Base-by-base conservation (phyloP, 2,797 vertebrate species). In the Lacerta bilineata region DNA sequence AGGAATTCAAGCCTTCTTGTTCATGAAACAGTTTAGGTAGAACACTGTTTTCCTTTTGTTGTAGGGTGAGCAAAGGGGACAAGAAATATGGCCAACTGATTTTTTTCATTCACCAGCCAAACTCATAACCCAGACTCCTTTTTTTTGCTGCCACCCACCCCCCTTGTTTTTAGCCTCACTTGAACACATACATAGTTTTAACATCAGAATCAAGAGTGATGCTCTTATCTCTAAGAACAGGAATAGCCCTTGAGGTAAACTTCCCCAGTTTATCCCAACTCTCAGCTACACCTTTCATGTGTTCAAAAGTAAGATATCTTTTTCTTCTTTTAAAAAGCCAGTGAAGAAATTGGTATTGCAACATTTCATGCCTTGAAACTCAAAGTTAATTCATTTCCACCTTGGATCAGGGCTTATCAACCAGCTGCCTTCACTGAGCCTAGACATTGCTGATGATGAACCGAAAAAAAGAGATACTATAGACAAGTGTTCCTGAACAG, bases 1-100 rank as follows among this genome's bases (percentile, higher is more conserved):
- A 91, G 86, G 83, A 90, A 95, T 92, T 95, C 85, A 66, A 92
- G 50, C 33, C 25, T 87, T 94, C 92, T 72, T 85, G 76, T 93
- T 95, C 90, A 91, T 91, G 93, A 90, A 85, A 89, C 41, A 88
- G 87, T 91, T 95, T 94, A 92, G 87, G 86, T 66, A 92, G 78
- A 94, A 85, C 10, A 91, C 27, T 89, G 71, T 74, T 91, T 91
- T 89, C 84, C 33, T 95, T 94, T 68, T 92, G 43, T 89, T 94
- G 55, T 15, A 90, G 85, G 23, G 33, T 85, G 1, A 61, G 50
- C 13, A 88, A 93, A 95, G 87, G 66, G n/a, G 25, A 68, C 91
- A 92, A 94, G 75, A 92, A 93, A 88, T 88, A 87, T 13, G n/a
- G 86, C 36, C 86, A 59, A 20, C 0, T n/a, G 84, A 3, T 89